Evolutionary conservation across 2,888 invertebrate species (phyloP).

Genomic region (Apamea monoglypha): DNA sequence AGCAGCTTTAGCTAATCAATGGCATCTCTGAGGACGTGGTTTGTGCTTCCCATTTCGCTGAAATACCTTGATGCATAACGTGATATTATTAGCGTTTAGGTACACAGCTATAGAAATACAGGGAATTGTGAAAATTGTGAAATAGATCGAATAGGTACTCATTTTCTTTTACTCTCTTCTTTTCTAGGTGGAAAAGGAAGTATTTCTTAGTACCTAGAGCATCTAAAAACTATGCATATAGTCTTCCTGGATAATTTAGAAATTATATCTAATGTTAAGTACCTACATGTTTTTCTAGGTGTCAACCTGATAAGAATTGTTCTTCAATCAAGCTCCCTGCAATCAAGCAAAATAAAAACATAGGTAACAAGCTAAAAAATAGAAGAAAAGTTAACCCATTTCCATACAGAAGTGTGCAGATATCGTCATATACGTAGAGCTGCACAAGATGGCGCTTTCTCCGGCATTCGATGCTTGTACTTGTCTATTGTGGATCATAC

Average conservation of each 20-base stretch:
- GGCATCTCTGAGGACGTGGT: neutral
- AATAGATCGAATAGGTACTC: too few relatives aligned
- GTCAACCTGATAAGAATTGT: neutral
- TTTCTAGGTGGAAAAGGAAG: neutral
- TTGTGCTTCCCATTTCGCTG: neutral
- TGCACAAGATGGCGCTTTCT: slow-evolving; percentile 76
- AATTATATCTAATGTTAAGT: neutral
- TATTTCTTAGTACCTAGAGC: neutral
- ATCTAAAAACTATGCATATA: neutral
- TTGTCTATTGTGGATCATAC: slow-evolving; percentile 75
- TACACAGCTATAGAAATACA: neutral
- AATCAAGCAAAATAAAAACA: neutral
- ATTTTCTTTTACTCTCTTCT: neutral
- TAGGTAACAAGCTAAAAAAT: neutral
- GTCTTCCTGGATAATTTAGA: neutral
- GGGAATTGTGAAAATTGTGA: neutral
- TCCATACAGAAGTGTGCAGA: slow-evolving; percentile 59
- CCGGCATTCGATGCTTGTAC: slow-evolving; percentile 80
- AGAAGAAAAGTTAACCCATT: slow-evolving; percentile 46
- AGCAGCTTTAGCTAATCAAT: neutral
- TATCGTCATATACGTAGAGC: slow-evolving; percentile 62
- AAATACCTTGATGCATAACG: neutral
- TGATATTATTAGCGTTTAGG: neutral
- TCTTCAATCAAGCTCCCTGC: neutral
- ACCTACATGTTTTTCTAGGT: neutral